phyloP scores from a whole-genome alignment of 2,888 invertebrate genomes.

The Tipula unca region DNA sequence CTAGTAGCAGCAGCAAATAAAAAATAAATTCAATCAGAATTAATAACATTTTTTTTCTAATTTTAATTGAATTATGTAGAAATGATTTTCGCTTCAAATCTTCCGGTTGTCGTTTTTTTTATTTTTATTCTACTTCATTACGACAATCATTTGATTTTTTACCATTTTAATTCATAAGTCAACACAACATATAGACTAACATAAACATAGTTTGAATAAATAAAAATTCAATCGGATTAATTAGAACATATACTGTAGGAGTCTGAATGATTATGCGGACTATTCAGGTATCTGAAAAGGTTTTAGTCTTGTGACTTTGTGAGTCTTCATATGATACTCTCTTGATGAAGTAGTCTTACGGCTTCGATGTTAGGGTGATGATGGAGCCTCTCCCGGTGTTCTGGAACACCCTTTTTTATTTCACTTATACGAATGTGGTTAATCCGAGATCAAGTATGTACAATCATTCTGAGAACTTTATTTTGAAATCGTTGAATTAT shows the following conservation, averaged over 20 bases:
- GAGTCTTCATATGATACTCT: no score
- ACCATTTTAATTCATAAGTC: not conserved
- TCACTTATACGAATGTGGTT: no score
- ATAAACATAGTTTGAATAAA: not conserved
- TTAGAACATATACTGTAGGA: no score
- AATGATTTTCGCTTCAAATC: not conserved
- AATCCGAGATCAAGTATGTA: no score
- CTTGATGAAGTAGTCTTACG: no score
- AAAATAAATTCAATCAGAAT: not conserved
- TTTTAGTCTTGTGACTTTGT: no score
- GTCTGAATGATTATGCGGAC: not conserved
- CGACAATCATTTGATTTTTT: not conserved
- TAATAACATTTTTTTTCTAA: not conserved
- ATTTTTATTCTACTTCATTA: not conserved
- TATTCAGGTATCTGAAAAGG: no score
- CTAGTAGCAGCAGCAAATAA: not conserved
- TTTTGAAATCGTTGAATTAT: no score
- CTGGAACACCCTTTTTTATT: no score
- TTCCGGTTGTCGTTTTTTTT: not conserved
- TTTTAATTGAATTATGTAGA: not conserved
- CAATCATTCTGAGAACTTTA: no score
- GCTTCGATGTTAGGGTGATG: no score
- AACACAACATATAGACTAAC: not conserved
- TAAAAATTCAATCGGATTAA: not conserved
- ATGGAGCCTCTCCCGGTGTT: no score